A percentile compares a stretch with the other conserved stretches of the same genome.
Conservation (phyloP, 2,113 vertebrate genomes). For the Neomonachus schauinslandi region DNA sequence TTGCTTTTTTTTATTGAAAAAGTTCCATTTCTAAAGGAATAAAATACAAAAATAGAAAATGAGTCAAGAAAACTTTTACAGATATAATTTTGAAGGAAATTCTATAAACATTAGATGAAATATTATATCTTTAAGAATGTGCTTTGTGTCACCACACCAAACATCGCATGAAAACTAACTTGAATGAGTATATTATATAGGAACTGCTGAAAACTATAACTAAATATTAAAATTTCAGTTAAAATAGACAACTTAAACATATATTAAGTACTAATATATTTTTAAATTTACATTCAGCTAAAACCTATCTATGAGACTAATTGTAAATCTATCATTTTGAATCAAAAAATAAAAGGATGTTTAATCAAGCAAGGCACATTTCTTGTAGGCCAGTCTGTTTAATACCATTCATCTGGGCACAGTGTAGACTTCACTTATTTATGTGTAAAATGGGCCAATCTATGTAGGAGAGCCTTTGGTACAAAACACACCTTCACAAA, state of each 20-base stretch:
- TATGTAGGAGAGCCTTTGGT: constrained; percentile 80
- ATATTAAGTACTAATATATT: constrained; percentile 42
- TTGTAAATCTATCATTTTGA: constrained; percentile 60
- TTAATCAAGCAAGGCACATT: constrained; percentile 83
- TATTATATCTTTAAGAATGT: constrained; percentile 50
- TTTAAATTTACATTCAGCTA: constrained; percentile 54
- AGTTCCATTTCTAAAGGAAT: constrained; percentile 75
- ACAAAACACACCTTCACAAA: constrained; percentile 75
- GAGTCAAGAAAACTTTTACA: constrained; percentile 63
- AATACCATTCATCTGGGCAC: constrained; percentile 61
- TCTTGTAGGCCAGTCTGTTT: constrained; percentile 78
- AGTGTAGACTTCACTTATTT: constrained; percentile 59
- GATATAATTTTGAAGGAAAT: constrained; percentile 64
- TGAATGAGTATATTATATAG: constrained; percentile 27
- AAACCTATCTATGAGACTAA: constrained; percentile 52
- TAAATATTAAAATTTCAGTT: constrained; percentile 44
- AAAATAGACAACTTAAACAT: constrained; percentile 62
- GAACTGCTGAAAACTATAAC: constrained; percentile 48
- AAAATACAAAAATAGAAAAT: constrained; percentile 79
- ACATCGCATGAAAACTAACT: constrained; percentile 47
- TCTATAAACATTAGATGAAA: constrained; percentile 62
- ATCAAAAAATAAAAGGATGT: constrained; percentile 66
- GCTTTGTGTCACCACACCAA: constrained; percentile 56
- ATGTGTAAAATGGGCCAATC: constrained; percentile 48
- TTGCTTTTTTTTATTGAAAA: constrained; percentile 62